A percentile compares a stretch with the other conserved stretches of the same genome.
These are phyloP conservation scores for Euwallacea similis DNA, from an alignment of 1,140 invertebrate genomes.

Conservation along the genomic window DNA sequence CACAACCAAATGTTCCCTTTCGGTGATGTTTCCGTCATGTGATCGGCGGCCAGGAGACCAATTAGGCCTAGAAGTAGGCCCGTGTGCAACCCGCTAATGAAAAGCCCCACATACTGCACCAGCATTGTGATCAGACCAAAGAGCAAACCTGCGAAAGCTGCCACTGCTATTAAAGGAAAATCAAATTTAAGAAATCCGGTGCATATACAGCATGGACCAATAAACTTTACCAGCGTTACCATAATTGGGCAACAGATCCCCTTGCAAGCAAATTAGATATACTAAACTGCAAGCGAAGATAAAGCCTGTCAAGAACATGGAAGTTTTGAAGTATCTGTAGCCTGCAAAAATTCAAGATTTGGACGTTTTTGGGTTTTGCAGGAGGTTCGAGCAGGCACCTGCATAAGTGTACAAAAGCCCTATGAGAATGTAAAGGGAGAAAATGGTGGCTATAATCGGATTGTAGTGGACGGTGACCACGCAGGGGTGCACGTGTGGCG, in stretches of 20 bases:
- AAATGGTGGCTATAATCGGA: conserved; percentile 59
- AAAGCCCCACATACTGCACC: conserved; percentile 81
- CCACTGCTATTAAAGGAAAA: conserved; percentile 59
- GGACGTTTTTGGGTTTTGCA: not conserved
- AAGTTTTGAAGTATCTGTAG: conserved; percentile 85
- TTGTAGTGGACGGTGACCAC: conserved; percentile 61
- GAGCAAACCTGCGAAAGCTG: conserved; percentile 72
- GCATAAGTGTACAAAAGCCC: conserved; percentile 67
- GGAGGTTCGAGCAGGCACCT: conserved; percentile 57
- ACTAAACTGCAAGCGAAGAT: conserved; percentile 80
- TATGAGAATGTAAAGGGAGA: conserved; percentile 63
- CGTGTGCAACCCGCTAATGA: conserved; percentile 81
- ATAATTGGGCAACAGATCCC: conserved; percentile 70
- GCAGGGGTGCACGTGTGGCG: conserved; percentile 53
- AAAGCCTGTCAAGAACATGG: conserved; percentile 88
- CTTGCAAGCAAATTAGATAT: conserved; percentile 77
- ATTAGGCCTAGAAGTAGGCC: conserved; percentile 68
- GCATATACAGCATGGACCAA: not conserved
- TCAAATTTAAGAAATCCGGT: too few relatives aligned
- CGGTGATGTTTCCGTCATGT: conserved; percentile 58
- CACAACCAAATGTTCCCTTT: conserved; percentile 66
- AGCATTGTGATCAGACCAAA: conserved; percentile 81
- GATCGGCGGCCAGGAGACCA: conserved; percentile 60
- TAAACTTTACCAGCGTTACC: conserved; percentile 64
- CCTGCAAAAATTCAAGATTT: conserved; percentile 61